Percentiles rank a stretch among this genome's conserved stretches.
phyloP scores from a whole-genome alignment of 2,113 vertebrate genomes.

The Gymnorhina tibicen region DNA sequence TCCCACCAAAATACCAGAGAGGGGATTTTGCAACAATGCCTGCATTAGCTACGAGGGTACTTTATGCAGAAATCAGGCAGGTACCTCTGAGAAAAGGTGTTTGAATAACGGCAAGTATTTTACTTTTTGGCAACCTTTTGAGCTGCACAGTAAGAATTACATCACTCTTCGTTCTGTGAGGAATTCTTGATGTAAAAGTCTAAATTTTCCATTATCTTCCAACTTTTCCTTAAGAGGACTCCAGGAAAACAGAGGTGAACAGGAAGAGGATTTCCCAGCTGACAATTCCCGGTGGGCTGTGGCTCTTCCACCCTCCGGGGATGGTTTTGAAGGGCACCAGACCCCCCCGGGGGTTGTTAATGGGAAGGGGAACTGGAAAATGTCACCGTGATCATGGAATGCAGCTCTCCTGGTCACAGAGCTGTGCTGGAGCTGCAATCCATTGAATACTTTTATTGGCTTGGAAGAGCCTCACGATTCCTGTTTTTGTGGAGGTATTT shows the following conservation, averaged over 20 bases:
- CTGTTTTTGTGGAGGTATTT: background rate
- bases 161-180: background rate
- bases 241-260: fast-evolving
- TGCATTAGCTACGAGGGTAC: background rate
- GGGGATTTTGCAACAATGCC: background rate
- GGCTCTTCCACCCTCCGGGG: background rate
- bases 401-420: background rate
- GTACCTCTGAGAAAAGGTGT: background rate
- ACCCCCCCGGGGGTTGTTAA: background rate
- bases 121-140: background rate
- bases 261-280: background rate
- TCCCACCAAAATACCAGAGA: background rate
- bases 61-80: background rate
- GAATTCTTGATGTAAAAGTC: background rate
- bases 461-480: background rate
- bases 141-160: background rate
- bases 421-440: background rate
- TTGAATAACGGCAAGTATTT: background rate
- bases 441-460: background rate
- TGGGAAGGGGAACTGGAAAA: background rate
- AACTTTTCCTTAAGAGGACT: background rate
- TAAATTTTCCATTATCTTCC: background rate
- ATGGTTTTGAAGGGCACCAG: background rate
- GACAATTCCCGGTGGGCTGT: background rate
- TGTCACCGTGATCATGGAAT: background rate